Base-by-base conservation (phyloP, 2,113 vertebrate genomes). In the Carassius carassius region DNA sequence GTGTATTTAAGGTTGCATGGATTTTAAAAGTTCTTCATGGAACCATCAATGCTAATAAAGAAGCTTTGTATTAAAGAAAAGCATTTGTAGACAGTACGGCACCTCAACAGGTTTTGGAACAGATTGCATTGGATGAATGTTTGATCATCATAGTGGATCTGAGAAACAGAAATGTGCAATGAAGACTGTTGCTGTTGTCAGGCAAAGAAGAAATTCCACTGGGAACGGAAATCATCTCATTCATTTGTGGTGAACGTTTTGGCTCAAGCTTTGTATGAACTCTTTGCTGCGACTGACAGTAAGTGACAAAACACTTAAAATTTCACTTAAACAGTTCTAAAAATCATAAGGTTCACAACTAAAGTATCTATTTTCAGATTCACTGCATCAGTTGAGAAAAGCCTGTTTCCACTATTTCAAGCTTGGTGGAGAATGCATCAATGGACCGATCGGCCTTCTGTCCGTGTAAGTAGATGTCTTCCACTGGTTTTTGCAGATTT, bases 221-320 rank as follows among this genome's bases (percentile, higher is more conserved):
- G 97, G 98, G 90, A 96, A 87, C 96, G 98, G 90, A 99, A 96
- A 93, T 96, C 91, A 83, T 97, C 97, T 86, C 96, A 99, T 94
- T 98, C 98, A 47, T 99, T 99, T 86, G 98, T 99, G 44, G 98
- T 99, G 90, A 99, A 99, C 84, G 92, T 99, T 86, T 94, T 99
- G 92, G 98, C 98, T 56, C 98, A 99, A 91, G 96, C 97, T 12
- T 95, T 99, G 80, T 98, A 99, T 56, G 97, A 98, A 92, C 95
- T 99, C 81, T 99, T 99, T 90, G 94, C 98, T 88, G 97, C 93
- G 78, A 95, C 94, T 51, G 97, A 99, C 89, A 90, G 98, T 99
- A 93, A 96, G 94, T 96, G 41, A 65, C 14, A 1, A 74, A 74
- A 47, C 37, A 17, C 63, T 4, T 70, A 51, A 51, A 44, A 4